Evolutionary conservation across 2,113 vertebrate species (phyloP).

Genomic region (Camelus dromedarius): DNA sequence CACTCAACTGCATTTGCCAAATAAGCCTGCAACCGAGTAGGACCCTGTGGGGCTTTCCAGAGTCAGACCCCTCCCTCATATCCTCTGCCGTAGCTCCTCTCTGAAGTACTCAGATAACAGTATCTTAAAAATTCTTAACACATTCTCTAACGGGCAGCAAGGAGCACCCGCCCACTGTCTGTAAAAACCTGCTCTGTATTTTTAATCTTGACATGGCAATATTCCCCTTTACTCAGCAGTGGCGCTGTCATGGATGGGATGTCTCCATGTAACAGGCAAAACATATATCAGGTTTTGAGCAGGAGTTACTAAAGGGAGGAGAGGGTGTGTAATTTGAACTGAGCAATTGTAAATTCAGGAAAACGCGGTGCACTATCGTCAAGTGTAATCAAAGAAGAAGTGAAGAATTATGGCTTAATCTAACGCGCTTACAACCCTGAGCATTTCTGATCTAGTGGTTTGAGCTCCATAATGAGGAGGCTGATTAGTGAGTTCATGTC

Average conservation of each 20-base stretch:
- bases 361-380: not conserved
- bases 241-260: not conserved
- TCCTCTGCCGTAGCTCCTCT: too few species aligned
- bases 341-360: not conserved
- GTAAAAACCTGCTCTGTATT: not conserved
- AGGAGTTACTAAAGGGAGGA: not conserved
- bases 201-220: not conserved
- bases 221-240: not conserved
- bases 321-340: not conserved
- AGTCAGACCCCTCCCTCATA: too few species aligned
- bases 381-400: conserved; percentile 43
- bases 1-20: not conserved
- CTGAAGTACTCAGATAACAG: too few species aligned
- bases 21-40: too few species aligned
- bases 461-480: not conserved
- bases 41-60: too few species aligned
- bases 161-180: not conserved
- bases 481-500: not conserved
- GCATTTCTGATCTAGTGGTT: not conserved
- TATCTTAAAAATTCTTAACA: not conserved
- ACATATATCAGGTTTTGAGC: not conserved
- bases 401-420: not conserved
- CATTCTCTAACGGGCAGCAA: not conserved
- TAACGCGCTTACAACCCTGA: not conserved
- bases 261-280: not conserved